These are phyloP conservation scores for Folsomia manolachei DNA, from an alignment of 2,888 invertebrate species.

Conservation along the genomic window DNA sequence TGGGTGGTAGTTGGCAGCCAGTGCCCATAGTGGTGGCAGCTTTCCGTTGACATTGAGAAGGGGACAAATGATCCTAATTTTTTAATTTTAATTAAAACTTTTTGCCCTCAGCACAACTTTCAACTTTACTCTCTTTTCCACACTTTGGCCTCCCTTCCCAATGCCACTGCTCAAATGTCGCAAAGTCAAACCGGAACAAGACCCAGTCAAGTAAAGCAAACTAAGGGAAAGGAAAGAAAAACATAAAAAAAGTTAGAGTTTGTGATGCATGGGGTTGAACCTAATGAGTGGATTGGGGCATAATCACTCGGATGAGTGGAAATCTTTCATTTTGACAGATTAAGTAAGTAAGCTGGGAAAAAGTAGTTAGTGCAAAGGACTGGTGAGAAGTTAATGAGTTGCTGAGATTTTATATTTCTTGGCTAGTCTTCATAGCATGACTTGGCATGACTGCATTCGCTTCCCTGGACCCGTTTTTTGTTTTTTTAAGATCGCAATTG, in stretches of 20 bases:
- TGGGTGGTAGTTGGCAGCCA: background rate
- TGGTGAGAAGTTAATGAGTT: slow-evolving; percentile 1
- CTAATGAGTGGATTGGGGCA: background rate
- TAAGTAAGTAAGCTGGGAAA: background rate
- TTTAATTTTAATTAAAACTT: slow-evolving; percentile 47
- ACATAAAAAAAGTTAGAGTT: background rate
- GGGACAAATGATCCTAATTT: slow-evolving; percentile 47
- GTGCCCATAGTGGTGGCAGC: too few relatives aligned
- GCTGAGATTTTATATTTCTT: background rate
- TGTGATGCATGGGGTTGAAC: background rate
- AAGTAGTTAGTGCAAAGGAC: background rate
- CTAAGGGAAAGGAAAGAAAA: background rate
- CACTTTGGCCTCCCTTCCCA: too few relatives aligned
- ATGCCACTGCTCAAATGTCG: too few relatives aligned
- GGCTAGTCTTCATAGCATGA: background rate
- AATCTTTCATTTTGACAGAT: background rate
- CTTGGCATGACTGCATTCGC: too few relatives aligned
- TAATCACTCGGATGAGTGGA: background rate
- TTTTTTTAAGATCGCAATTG: too few relatives aligned
- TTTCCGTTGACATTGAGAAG: slow-evolving; percentile 11
- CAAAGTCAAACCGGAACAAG: background rate
- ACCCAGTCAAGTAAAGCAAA: background rate
- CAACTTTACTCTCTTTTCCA: background rate
- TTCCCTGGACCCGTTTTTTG: too few relatives aligned
- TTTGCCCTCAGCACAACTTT: slow-evolving; percentile 15